A percentile compares a stretch with the other conserved stretches of the same genome.
Evolutionary conservation across 2,113 vertebrate species (phyloP).

Genomic region (sheep (Ovis aries)): ARS-UI_Ramb_v3.0 NC_056057.1:57004001-57004500

Average conservation of each 20-base stretch:
- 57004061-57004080: neutral
- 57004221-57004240: neutral
- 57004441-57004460: neutral
- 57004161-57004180: neutral
- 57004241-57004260: neutral
- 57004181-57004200: neutral
- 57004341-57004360: neutral
- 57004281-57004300: neutral
- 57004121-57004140: neutral
- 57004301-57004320: neutral
- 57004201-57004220: neutral
- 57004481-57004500: neutral
- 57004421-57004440: neutral
- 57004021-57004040: neutral
- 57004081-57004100: neutral
- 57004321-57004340: neutral
- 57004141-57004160: neutral
- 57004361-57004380: neutral
- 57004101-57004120: neutral
- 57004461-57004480: neutral
- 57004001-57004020: neutral
- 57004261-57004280: conserved; percentile 1
- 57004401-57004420: neutral
- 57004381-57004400: neutral
- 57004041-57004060: neutral